These are phyloP conservation scores for Apaloderma vittatum DNA, from an alignment of 2,113 vertebrate species.

Conservation along the genomic window DNA sequence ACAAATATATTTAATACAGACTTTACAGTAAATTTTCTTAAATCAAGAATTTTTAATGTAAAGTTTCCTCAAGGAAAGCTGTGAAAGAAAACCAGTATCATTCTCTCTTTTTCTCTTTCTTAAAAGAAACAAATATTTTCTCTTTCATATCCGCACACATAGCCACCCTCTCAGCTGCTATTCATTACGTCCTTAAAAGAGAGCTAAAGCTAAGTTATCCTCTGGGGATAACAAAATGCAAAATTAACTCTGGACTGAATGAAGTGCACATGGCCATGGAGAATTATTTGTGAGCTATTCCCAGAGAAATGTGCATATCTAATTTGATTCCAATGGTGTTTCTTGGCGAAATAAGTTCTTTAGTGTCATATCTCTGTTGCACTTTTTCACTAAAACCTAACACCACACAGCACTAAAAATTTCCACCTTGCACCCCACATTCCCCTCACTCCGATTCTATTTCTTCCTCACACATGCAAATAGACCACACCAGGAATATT, in stretches of 20 bases:
- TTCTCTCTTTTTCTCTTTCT: not conserved
- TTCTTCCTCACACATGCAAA: not conserved
- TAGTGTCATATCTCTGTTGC: not conserved
- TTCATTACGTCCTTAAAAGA: slow-evolving; percentile 48
- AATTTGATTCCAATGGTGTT: not conserved
- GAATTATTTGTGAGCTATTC: slow-evolving; percentile 52
- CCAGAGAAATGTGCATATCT: slow-evolving; percentile 30
- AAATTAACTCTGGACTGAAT: slow-evolving; percentile 68
- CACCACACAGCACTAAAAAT: not conserved
- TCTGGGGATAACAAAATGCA: slow-evolving; percentile 67
- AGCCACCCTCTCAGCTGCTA: not conserved
- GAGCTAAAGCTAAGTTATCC: slow-evolving; percentile 42
- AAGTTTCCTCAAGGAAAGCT: not conserved
- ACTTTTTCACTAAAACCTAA: not conserved
- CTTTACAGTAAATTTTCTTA: not conserved
- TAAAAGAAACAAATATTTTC: slow-evolving; percentile 28
- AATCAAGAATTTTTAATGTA: not conserved
- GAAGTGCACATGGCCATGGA: slow-evolving; percentile 46
- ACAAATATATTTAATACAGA: not conserved
- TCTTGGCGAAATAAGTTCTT: slow-evolving; percentile 17
- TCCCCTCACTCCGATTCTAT: not conserved
- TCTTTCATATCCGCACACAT: not conserved
- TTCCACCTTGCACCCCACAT: not conserved
- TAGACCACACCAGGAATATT: not conserved
- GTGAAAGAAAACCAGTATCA: not conserved